A percentile compares a stretch with the other conserved stretches of the same genome.
Conservation (phyloP, 2,113 vertebrate species). For the Varanus salvator region DNA sequence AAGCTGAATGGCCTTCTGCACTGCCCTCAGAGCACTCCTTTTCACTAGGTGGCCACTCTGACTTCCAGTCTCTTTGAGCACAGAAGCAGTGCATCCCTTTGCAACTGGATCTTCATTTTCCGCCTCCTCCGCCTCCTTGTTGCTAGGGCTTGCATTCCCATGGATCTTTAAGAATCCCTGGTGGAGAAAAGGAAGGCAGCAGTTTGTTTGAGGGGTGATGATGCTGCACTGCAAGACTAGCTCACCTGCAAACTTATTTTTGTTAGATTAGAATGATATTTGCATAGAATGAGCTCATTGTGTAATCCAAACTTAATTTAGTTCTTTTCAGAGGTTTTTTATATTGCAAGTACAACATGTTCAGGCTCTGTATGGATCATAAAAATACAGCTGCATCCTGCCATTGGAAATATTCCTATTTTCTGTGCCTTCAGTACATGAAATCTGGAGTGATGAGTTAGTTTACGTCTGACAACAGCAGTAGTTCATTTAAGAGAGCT, state of each 20-base stretch:
- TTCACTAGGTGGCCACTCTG: too few relatives aligned
- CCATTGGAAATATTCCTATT: not conserved
- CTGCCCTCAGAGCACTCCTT: too few relatives aligned
- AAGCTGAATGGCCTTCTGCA: too few relatives aligned
- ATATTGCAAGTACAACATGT: not conserved
- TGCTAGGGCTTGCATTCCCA: too few relatives aligned
- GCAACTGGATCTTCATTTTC: too few relatives aligned
- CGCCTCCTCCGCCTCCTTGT: too few relatives aligned
- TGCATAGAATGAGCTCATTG: slow-evolving; percentile 1
- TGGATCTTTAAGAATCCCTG: not conserved
- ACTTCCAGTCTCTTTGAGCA: too few relatives aligned
- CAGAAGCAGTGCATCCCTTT: too few relatives aligned
- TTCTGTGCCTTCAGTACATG: slow-evolving; percentile 11
- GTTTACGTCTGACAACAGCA: slow-evolving; percentile 10
- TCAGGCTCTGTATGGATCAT: not conserved
- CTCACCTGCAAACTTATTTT: not conserved
- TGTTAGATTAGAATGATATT: slow-evolving; percentile 5
- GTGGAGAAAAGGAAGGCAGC: not conserved
- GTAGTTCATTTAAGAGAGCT: slow-evolving; percentile 1
- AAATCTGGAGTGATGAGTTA: not conserved
- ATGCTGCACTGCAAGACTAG: not conserved
- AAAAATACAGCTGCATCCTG: not conserved
- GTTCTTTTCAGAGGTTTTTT: not conserved
- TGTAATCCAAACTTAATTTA: slow-evolving; percentile 24
- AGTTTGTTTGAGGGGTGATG: not conserved